Base-by-base conservation (phyloP, 2,888 invertebrate species). In the Byasa hedistus region DNA sequence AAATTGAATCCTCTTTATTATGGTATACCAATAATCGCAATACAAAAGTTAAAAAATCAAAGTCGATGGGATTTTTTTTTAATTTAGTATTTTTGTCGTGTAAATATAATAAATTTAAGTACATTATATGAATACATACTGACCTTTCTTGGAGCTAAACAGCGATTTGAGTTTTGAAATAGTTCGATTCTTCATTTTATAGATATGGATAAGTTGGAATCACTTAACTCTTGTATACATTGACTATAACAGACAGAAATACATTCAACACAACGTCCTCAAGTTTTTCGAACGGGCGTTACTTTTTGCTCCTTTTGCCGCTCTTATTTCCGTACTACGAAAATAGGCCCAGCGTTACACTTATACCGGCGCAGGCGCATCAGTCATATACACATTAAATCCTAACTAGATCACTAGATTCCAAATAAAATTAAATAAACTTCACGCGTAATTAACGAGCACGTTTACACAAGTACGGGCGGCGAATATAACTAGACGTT, bases 301-400 rank as follows among this genome's bases (percentile, higher is more conserved):
- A 80, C 86, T 87, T 91, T 91, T 91, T 91, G 90, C 85, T 90
- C 89, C 89, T 91, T 89, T 91, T 91, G 86, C 86, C 85, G 89
- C 86, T 90, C 89, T 90, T 91, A 91, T 90, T 91, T 91, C 91
- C 91, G 91, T 91, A 87, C 86, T 87, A 90, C 91, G 86, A 91
- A 91, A 91, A 91, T 91, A 91, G 91, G 87, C 79, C 80, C 80
- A 82, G 83, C 85, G 89, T 83, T 85, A 89, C 88, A 89, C 89
- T 89, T 88, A 87, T 85, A 88, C 79, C 83, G 85, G 80, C 79
- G 85, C 85, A 81, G 86, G 79, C 86, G 86, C 89, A 86, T 90
- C 90, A 87, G 80, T 89, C 88, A 86, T 85, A 66, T 63, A 80
- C 78, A 77, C 70, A 75, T 78, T 57, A 52, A 52, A 80, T 72